Conservation (phyloP, 2,888 invertebrate genomes). For the Eristalinus aeneus region DNA sequence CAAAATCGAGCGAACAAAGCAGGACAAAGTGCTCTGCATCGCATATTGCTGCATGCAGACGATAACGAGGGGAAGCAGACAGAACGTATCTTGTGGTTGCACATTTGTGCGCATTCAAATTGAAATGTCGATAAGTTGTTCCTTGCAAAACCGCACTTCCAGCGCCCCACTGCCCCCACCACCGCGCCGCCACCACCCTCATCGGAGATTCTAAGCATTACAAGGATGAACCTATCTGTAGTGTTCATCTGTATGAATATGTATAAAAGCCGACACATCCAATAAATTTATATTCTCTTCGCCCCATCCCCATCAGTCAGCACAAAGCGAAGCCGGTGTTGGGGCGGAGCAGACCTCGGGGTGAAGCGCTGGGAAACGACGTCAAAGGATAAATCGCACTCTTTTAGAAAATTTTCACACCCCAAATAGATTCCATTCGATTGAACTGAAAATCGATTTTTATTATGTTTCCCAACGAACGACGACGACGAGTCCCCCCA, state of each 20-base stretch:
- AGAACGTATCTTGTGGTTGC: slow-evolving; percentile 57
- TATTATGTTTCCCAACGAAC: slow-evolving; percentile 61
- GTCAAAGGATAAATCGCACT: slow-evolving; percentile 69
- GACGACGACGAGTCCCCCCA: slow-evolving; percentile 24
- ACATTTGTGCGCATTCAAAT: slow-evolving; percentile 69
- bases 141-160: slow-evolving; percentile 15
- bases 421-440: slow-evolving; percentile 67
- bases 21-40: slow-evolving; percentile 27
- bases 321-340: background rate
- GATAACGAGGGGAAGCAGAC: slow-evolving; percentile 48
- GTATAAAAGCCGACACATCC: slow-evolving; percentile 50
- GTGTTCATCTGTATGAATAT: slow-evolving; percentile 54
- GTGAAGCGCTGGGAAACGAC: background rate
- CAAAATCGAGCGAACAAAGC: slow-evolving; percentile 22
- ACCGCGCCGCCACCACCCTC: background rate
- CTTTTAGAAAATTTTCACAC: slow-evolving; percentile 63
- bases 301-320: background rate
- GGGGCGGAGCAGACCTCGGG: background rate
- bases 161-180: slow-evolving; percentile 22
- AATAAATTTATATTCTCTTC: slow-evolving; percentile 52
- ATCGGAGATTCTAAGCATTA: slow-evolving; percentile 40
- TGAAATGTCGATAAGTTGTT: slow-evolving; percentile 67
- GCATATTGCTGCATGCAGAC: slow-evolving; percentile 55
- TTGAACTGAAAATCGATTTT: slow-evolving; percentile 70
- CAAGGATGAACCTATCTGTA: slow-evolving; percentile 58